Base-by-base conservation (phyloP, 2,888 invertebrate genomes). In the Parnassius orleans region DNA sequence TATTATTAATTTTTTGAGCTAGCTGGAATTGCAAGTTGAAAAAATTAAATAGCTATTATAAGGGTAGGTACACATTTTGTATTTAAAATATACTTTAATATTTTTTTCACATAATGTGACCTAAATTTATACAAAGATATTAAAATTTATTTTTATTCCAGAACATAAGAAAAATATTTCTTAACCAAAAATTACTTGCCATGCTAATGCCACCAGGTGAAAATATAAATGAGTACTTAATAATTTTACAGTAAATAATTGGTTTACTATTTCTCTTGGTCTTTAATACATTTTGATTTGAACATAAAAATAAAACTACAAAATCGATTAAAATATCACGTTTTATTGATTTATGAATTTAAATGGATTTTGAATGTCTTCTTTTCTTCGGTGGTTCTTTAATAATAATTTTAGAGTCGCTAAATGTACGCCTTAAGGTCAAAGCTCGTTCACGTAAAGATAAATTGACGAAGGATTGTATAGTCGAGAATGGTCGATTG, bases 341-440 rank as follows among this genome's bases (percentile, higher is more conserved):
- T 33, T 33, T 33, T 33, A 33, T 33, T 33, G 33, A 33, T 33
- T 33, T 24, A 24, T 24, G 15, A 43, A 50, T 54, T 10, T 75
- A 90, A 53, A 90, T 76, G 63, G 90, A 90, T 80, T 90, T 91
- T 9, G 90, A 88, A 66, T 83, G 77, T 72, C 87, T 75, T 71
- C 81, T 85, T 69, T 84, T 87, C 68, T 80, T 86, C 7, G 78
- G 74, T 1, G 80, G 79, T 72, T 83, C 81, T 71, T 83, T 85
- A 66, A 83, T 73, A 61, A 84, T 70, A 42, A 86, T 77, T 61
- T 76, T 83, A 55, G 89, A 83, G 71, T 90, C 90, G 73, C 88
- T 88, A 74, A 79, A 83, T 5, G 87, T 86, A 55, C 79, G 74
- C 10, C 90, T 72, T 3, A 85, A 69, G 12, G 74, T 66, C 15